These are phyloP conservation scores for Macrosiphum euphorbiae DNA, from an alignment of 2,888 invertebrate genomes.

Conservation along the genomic window DNA sequence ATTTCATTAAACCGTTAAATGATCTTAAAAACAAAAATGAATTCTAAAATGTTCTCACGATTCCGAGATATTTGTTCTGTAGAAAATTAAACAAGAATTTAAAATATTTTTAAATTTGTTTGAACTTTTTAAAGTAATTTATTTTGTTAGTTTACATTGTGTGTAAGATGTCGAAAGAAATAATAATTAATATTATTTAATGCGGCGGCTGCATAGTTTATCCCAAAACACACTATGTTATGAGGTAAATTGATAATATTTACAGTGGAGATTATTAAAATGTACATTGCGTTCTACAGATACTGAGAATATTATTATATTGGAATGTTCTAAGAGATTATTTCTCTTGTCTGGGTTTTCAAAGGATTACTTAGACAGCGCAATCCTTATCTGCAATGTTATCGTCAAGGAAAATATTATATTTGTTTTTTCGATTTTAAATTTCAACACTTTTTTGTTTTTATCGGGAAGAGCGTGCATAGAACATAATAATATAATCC, in stretches of 20 bases:
- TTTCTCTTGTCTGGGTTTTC: neutral
- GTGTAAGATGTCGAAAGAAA: neutral
- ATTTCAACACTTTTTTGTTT: neutral
- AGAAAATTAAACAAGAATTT: neutral
- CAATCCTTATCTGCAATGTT: neutral
- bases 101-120: neutral
- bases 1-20: neutral
- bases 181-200: neutral
- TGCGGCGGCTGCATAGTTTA: neutral
- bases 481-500: neutral
- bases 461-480: neutral
- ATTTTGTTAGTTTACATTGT: neutral
- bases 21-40: neutral
- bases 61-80: neutral
- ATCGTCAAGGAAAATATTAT: conserved; percentile 1
- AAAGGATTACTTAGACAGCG: neutral
- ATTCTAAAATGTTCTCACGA: neutral
- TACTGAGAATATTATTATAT: neutral
- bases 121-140: neutral
- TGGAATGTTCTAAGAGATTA: neutral
- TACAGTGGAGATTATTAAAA: neutral
- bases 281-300: neutral
- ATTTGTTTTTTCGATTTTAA: neutral
- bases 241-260: neutral
- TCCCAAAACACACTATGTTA: neutral